phyloP scores from a whole-genome alignment of 2,888 invertebrate species.

The Callosobruchus maculatus region DNA sequence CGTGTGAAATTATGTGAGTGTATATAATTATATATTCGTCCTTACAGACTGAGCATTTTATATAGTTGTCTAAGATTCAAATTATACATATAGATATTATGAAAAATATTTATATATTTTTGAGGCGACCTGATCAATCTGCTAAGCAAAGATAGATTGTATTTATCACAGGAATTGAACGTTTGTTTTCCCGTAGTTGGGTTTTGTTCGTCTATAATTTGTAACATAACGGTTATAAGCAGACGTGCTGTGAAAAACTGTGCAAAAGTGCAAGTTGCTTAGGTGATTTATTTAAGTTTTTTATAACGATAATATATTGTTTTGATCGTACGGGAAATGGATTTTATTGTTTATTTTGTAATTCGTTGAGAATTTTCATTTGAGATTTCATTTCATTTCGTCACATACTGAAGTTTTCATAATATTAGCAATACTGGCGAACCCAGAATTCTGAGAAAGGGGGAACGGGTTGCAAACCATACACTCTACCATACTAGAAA shows the following conservation, averaged over 20 bases:
- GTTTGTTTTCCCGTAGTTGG: neutral
- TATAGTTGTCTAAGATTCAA: constrained; percentile 14
- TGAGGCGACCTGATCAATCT: constrained; percentile 17
- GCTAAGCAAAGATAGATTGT: constrained; percentile 5
- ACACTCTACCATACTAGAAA: too few relatives aligned
- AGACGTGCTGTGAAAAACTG: neutral
- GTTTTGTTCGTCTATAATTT: neutral
- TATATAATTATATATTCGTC: constrained; percentile 5
- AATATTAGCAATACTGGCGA: too few relatives aligned
- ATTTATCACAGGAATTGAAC: neutral
- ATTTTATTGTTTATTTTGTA: neutral
- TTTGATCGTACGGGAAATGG: neutral
- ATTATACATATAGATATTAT: neutral
- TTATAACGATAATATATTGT: neutral
- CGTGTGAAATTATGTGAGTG: constrained; percentile 2
- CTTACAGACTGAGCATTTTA: constrained; percentile 40
- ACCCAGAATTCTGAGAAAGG: too few relatives aligned
- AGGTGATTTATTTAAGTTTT: neutral
- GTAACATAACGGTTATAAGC: neutral
- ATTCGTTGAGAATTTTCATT: neutral
- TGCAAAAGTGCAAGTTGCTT: neutral
- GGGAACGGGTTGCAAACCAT: too few relatives aligned
- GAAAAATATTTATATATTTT: constrained; percentile 1
- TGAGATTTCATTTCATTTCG: too few relatives aligned
- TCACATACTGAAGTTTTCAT: too few relatives aligned